Base-by-base conservation (phyloP, 2,888 invertebrate species). In the Scaptomyza polygonia region DNA sequence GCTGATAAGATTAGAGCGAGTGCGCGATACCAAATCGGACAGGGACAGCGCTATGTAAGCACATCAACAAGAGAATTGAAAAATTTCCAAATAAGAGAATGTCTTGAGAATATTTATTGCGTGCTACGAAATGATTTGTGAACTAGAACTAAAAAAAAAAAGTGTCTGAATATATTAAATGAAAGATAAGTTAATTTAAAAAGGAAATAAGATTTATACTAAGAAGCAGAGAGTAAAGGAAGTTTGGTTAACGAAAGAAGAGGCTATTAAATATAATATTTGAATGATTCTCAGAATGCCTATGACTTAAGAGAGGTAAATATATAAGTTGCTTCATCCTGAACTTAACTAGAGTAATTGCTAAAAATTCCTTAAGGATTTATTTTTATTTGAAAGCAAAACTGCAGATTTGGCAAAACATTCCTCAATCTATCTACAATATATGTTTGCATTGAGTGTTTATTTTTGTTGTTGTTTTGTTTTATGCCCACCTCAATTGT, bases 1-100 rank as follows among this genome's bases (percentile, higher is more conserved):
- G 48, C 66, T 62, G 86, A 82, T 82, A 77, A 82, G 86, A 82
- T 85, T 70, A 75, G 59, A 70, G 36, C 34, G 58, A 67, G 71
- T 75, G 55, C 49, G 61, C 21, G 39, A 39, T 39, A 16, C 16
- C 36, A 42, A 61, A 56, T 49, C 57, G 21, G 52, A 43, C 47
- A 67, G 56, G 39, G 32, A 72, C 72, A 61, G 67, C 47, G 47
- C 30, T 18, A 42, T n/a, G 42, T 27, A 34, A n/a, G n/a, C 34
- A 48, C 14, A 45, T 25, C 39, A 53, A 56, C 14, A 7, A 14
- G 12, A 34, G 27, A 34, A 34, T 34, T 34, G n/a, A 14, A 14
- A 14, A 14, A 36, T 36, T 25, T 21, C 55, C 58, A 70, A 74
- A 74, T 73, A 70, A 54, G 75, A 48, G 44, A 48, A 32, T 54